A percentile compares a stretch with the other conserved stretches of the same genome.
Conservation (phyloP, 1,140 invertebrate species). For the Meloidogyne floridensis region DNA sequence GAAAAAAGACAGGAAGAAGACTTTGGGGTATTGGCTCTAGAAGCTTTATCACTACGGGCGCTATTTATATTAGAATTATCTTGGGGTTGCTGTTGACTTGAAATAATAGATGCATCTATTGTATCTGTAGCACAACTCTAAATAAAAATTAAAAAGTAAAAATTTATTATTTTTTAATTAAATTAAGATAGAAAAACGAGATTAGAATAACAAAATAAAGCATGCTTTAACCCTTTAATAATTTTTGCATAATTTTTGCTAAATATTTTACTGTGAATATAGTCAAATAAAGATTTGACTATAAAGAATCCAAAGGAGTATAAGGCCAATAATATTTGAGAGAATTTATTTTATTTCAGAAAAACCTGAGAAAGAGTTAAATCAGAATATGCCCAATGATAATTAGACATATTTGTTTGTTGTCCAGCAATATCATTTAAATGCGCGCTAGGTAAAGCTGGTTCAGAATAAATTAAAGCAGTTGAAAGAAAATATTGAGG, state of each 20-base stretch:
- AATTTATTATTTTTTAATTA: no score
- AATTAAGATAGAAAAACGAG: no score
- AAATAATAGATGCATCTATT: background rate
- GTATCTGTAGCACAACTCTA: conserved; percentile 14
- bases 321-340: no score
- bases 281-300: no score
- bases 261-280: no score
- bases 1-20: conserved; percentile 46
- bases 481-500: conserved; percentile 28
- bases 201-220: no score
- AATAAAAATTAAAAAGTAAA: background rate
- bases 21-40: conserved; percentile 43
- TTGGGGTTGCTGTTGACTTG: background rate
- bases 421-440: background rate
- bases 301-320: no score
- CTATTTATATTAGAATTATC: background rate
- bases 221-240: no score
- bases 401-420: background rate
- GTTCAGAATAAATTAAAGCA: conserved; percentile 37
- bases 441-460: conserved; percentile 31
- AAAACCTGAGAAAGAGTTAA: conserved; percentile 29
- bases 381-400: conserved; percentile 29
- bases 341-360: background rate
- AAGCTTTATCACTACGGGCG: conserved; percentile 3
- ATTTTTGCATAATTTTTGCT: no score